Evolutionary conservation across 1,140 invertebrate species (phyloP).

Genomic region (Apis cerana): DNA sequence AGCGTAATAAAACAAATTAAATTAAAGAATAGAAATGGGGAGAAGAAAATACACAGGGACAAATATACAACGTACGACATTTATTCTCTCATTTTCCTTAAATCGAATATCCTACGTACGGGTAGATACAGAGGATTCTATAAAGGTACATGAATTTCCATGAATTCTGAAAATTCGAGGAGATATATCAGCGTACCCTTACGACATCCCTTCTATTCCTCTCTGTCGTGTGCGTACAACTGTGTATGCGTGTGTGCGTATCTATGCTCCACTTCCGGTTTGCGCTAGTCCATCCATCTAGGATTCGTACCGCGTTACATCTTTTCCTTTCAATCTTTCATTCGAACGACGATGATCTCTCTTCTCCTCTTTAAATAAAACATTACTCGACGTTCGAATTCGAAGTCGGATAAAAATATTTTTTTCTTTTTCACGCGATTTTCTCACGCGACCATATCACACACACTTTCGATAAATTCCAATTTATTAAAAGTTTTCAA

Average conservation of each 20-base stretch:
- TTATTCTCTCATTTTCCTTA: slow-evolving; percentile 52
- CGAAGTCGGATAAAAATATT: neutral
- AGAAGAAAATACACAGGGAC: neutral
- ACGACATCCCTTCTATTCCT: slow-evolving; percentile 28
- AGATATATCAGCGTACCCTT: slow-evolving; percentile 42
- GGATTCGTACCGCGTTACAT: neutral
- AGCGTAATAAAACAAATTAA: too few relatives aligned
- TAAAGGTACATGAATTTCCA: slow-evolving; percentile 49
- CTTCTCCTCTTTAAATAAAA: neutral
- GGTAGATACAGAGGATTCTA: slow-evolving; percentile 47
- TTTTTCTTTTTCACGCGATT: too few relatives aligned
- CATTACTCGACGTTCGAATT: neutral
- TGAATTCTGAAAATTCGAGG: slow-evolving; percentile 43
- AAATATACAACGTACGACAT: slow-evolving; percentile 60
- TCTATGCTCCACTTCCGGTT: neutral
- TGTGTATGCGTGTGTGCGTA: slow-evolving; percentile 35
- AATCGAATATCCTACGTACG: slow-evolving; percentile 50
- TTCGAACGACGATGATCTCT: slow-evolving; percentile 8
- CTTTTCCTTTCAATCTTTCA: slow-evolving; percentile 12
- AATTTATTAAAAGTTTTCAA: neutral
- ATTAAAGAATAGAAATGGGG: too few relatives aligned
- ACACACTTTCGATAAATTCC: neutral
- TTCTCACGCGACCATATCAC: too few relatives aligned
- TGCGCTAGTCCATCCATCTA: neutral
- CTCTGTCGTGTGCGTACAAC: slow-evolving; percentile 41